Conservation (phyloP, 23 tunicate species). For the Oikopleura vanhoeffeni region DNA sequence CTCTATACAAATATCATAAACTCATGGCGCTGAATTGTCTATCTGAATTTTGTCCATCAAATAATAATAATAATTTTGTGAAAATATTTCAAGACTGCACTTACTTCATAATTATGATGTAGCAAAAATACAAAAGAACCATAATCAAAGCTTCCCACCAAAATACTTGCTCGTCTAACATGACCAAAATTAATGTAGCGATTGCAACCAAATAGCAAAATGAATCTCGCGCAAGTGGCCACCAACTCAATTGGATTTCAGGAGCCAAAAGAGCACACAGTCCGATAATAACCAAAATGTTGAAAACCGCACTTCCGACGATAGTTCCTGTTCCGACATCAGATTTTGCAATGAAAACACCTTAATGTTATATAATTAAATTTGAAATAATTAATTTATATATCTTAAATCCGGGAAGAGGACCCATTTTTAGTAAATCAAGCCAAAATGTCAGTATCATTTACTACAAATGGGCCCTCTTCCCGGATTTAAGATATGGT, state of each 20-base stretch:
- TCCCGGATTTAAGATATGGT: too few relatives aligned
- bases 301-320: constrained; percentile 10
- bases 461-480: too few relatives aligned
- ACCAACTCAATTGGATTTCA: neutral
- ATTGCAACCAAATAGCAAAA: neutral
- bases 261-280: neutral
- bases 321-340: constrained; percentile 15
- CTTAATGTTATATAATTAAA: neutral
- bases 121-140: constrained; percentile 16
- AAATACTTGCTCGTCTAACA: constrained; percentile 10
- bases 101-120: constrained; percentile 22
- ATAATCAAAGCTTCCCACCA: constrained; percentile 20
- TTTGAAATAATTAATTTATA: too few relatives aligned
- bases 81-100: neutral
- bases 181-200: neutral
- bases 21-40: neutral
- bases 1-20: too few relatives aligned
- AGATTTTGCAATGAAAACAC: constrained; percentile 2
- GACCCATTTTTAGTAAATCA: too few relatives aligned
- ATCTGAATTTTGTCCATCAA: neutral
- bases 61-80: neutral
- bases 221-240: constrained; percentile 1
- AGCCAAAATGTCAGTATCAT: too few relatives aligned
- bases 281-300: constrained; percentile 5
- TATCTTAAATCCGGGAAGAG: too few relatives aligned